Percentiles rank a stretch among this genome's conserved stretches.
phyloP scores from a whole-genome alignment of 2,888 invertebrate genomes.

The Orthonychiurus folsomi region DNA sequence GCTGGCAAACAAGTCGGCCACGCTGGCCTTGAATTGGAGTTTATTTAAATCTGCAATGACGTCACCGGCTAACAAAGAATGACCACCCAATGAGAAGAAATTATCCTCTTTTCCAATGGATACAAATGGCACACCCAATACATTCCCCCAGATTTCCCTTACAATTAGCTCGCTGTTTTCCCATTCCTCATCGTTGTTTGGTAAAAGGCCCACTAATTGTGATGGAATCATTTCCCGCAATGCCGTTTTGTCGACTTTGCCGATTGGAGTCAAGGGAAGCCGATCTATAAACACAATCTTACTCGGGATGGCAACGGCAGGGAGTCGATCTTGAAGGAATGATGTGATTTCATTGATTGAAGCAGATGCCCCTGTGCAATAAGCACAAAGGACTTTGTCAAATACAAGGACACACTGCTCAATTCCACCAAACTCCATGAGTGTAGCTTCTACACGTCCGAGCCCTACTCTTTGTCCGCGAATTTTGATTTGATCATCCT shows the following conservation, averaged over 20 bases:
- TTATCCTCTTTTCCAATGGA: neutral
- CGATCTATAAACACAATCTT: neutral
- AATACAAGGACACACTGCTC: neutral
- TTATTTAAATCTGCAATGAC: too few relatives aligned
- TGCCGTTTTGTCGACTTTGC: too few relatives aligned
- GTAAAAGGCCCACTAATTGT: too few relatives aligned
- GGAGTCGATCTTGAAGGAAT: neutral
- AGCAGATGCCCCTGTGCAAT: neutral
- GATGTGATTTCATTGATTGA: too few relatives aligned
- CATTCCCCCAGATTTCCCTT: neutral
- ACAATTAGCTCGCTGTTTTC: neutral
- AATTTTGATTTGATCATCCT: slow-evolving; percentile 76
- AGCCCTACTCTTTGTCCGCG: slow-evolving; percentile 73
- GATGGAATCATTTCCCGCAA: too few relatives aligned
- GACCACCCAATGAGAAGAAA: slow-evolving; percentile 3
- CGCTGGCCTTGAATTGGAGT: too few relatives aligned
- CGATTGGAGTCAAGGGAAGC: neutral
- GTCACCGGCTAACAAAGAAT: too few relatives aligned
- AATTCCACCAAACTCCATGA: neutral
- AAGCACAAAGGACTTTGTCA: neutral
- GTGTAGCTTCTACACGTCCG: slow-evolving; percentile 65
- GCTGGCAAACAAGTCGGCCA: too few relatives aligned
- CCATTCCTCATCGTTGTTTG: neutral
- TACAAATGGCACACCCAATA: neutral
- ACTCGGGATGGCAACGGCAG: neutral